These are phyloP conservation scores for Grapholita molesta DNA, from an alignment of 1,140 invertebrate species.

Conservation along the genomic window DNA sequence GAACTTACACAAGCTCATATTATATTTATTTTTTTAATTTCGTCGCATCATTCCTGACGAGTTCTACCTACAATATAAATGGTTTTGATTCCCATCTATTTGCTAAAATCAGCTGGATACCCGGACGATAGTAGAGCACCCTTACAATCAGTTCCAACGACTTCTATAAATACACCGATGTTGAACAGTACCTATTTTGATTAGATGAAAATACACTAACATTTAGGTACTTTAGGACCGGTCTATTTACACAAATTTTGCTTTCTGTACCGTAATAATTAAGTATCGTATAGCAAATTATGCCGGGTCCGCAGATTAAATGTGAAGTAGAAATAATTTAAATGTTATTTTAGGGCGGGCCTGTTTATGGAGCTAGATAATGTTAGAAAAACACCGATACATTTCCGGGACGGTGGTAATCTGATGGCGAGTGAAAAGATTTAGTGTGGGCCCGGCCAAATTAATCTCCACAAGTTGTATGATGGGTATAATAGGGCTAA, in stretches of 20 bases:
- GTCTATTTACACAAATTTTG: neutral
- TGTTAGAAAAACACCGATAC: slow-evolving; percentile 60
- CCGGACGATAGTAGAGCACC: neutral
- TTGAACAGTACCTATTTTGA: neutral
- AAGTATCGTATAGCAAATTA: neutral
- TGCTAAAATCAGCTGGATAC: neutral
- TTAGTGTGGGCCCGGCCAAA: slow-evolving; percentile 45
- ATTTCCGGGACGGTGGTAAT: slow-evolving; percentile 48
- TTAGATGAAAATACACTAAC: neutral
- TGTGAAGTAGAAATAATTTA: slow-evolving; percentile 29
- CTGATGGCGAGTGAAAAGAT: slow-evolving; percentile 62
- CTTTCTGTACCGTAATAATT: neutral
- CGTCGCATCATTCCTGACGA: too few relatives aligned
- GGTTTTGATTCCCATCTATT: too few relatives aligned
- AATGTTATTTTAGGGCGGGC: slow-evolving; percentile 43
- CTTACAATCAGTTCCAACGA: neutral
- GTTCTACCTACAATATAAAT: too few relatives aligned
- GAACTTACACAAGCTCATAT: too few relatives aligned
- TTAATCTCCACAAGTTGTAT: slow-evolving; percentile 45
- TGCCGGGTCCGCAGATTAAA: slow-evolving; percentile 26
- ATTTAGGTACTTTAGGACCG: neutral
- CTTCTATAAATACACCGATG: too few relatives aligned
- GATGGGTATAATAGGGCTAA: slow-evolving; percentile 18
- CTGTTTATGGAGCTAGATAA: slow-evolving; percentile 51
- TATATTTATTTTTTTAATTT: too few relatives aligned